Conservation (phyloP, 2,888 invertebrate species). For the Margaritifera margaritifera region DNA sequence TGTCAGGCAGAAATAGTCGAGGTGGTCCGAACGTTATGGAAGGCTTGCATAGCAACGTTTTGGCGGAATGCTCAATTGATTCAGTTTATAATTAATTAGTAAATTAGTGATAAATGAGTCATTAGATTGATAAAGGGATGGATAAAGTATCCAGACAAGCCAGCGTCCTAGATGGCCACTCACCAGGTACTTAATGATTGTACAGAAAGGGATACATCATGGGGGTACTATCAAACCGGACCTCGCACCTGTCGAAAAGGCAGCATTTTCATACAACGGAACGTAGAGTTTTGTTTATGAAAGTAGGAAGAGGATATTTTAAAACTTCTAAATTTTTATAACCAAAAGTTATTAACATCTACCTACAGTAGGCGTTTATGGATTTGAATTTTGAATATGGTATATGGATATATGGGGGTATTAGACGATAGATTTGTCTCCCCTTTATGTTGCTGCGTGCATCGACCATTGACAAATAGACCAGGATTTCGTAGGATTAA, state of each 20-base stretch:
- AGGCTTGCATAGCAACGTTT: slow-evolving; percentile 27
- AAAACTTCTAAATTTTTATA: no score
- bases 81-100: slow-evolving; percentile 5
- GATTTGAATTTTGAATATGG: no score
- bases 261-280: slow-evolving; percentile 3
- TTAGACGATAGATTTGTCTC: no score
- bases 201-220: neutral
- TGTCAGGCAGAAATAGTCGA: no score
- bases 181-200: slow-evolving; percentile 36
- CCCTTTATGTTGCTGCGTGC: no score
- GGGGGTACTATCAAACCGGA: neutral
- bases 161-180: slow-evolving; percentile 44
- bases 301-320: no score
- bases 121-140: slow-evolving; percentile 2
- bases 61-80: neutral
- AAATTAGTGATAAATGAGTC: neutral
- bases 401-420: no score
- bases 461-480: no score
- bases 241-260: slow-evolving; percentile 5
- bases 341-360: no score
- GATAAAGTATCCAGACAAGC: slow-evolving; percentile 30
- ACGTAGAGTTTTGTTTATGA: no score
- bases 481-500: no score
- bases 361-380: no score
- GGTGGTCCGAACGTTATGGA: neutral